phyloP scores from a whole-genome alignment of 2,797 vertebrate genomes.

The Somateria mollissima region DNA sequence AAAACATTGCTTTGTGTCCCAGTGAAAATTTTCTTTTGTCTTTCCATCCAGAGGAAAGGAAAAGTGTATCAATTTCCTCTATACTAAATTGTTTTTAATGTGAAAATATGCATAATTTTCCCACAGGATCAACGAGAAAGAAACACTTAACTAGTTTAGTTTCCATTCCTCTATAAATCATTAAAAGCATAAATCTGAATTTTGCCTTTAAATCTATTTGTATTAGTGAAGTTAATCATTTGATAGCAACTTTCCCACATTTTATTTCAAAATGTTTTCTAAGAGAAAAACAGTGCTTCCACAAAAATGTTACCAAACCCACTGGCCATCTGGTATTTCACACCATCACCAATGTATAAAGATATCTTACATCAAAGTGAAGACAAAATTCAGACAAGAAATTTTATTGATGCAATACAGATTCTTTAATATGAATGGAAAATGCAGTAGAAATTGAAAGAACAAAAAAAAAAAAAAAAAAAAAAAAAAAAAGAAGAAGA shows the following conservation, averaged over 20 bases:
- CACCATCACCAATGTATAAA: fast-evolving
- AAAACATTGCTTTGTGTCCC: neutral
- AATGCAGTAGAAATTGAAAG: neutral
- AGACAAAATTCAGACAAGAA: neutral
- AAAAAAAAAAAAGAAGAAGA: neutral
- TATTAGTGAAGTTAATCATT: fast-evolving
- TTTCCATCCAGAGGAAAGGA: no score
- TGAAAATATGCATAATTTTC: neutral
- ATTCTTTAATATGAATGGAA: neutral
- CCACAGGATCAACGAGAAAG: neutral
- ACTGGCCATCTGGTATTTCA: neutral
- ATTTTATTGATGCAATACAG: fast-evolving
- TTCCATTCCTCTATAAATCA: neutral
- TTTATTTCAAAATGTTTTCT: neutral
- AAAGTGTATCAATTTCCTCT: neutral
- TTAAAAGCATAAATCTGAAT: neutral
- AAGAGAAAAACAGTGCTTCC: neutral
- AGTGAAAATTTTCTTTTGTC: neutral
- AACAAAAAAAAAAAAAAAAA: neutral
- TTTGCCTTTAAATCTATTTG: neutral
- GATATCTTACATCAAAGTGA: neutral
- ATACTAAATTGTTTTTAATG: neutral
- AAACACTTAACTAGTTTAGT: fast-evolving
- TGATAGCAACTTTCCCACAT: fast-evolving
- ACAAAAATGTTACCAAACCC: fast-evolving